Percentiles rank a stretch among this genome's conserved stretches.
Evolutionary conservation across 2,113 vertebrate species (phyloP).

Genomic region (Antechinus stuartii): DNA sequence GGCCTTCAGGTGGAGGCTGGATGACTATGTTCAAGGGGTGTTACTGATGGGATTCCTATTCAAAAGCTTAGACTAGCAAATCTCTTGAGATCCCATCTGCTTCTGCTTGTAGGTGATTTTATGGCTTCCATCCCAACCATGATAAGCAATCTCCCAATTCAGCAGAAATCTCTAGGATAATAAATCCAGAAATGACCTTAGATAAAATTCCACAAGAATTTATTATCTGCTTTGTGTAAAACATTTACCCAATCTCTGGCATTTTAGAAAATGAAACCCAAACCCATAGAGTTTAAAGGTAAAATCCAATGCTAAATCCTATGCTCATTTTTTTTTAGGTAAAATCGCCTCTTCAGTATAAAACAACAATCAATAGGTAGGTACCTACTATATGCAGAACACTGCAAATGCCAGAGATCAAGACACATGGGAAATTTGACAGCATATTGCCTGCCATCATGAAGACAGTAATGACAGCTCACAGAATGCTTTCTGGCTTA

Average conservation of each 20-base stretch:
- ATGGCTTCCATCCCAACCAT: neutral
- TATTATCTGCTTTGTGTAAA: neutral
- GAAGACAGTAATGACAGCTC: neutral
- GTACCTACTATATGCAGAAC: neutral
- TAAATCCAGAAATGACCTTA: neutral
- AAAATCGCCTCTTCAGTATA: neutral
- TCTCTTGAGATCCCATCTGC: neutral
- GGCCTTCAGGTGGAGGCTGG: neutral
- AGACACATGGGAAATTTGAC: neutral
- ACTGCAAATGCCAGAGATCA: neutral
- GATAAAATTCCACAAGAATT: neutral
- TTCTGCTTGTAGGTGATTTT: neutral
- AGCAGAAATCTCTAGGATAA: neutral
- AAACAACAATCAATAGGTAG: neutral
- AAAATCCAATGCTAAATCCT: neutral
- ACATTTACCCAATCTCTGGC: neutral
- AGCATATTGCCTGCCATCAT: neutral
- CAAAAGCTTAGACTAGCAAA: neutral
- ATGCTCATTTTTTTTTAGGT: neutral
- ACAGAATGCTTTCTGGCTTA: neutral
- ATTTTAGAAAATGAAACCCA: neutral
- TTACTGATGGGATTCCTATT: neutral
- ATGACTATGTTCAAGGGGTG: neutral
- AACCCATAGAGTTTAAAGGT: neutral
- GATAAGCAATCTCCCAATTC: neutral